Evolutionary conservation across 23 tunicate genomes (phyloP).

Genomic region (Phallusia fumigata): DNA sequence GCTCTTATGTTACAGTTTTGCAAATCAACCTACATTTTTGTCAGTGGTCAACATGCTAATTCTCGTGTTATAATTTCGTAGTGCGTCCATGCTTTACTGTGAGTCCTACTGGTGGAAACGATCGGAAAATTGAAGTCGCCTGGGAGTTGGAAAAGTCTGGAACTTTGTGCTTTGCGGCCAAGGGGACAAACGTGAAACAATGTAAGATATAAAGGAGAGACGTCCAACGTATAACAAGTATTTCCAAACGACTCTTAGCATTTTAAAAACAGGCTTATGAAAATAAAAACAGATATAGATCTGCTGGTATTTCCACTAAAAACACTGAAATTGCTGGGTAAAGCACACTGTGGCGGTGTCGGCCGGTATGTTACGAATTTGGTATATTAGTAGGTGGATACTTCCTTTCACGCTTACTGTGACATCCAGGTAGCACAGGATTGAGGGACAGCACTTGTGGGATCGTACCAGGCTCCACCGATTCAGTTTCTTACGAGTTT

Average conservation of each 20-base stretch:
- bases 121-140: conserved; percentile 25
- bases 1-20: no score
- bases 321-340: no score
- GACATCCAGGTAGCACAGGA: background rate
- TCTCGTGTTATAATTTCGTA: background rate
- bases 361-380: no score
- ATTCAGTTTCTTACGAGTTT: conserved; percentile 28
- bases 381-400: background rate
- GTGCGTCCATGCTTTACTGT: conserved; percentile 1
- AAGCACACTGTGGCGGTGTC: no score
- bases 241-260: no score
- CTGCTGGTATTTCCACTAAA: no score
- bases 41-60: no score
- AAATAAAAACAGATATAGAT: no score
- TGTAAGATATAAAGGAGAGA: background rate
- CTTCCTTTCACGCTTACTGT: background rate
- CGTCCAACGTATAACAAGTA: no score
- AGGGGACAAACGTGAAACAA: background rate
- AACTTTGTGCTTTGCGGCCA: conserved; percentile 13
- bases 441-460: background rate
- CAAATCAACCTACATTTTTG: no score
- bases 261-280: no score
- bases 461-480: conserved; percentile 18
- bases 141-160: conserved; percentile 39
- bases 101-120: conserved; percentile 14